Conservation (phyloP, 1,140 invertebrate genomes). For the Schmidtea mediterranea region DNA sequence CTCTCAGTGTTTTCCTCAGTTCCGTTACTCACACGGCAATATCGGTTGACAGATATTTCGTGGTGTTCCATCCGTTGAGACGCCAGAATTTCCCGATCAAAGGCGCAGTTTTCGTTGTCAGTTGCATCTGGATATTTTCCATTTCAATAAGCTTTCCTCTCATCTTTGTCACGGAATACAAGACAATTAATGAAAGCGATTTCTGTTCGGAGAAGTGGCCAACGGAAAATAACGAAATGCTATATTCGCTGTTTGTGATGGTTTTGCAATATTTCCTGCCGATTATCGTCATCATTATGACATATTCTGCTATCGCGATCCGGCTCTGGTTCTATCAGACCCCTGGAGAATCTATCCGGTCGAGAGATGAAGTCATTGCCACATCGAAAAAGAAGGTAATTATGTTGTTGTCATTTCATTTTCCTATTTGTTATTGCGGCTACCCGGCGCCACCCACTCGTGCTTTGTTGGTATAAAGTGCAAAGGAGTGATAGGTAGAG, state of each 20-base stretch:
- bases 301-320: constrained; percentile 53
- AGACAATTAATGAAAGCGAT: constrained; percentile 10
- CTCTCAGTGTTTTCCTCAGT: constrained; percentile 21
- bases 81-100: constrained; percentile 45
- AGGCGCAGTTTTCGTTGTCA: constrained; percentile 40
- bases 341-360: constrained; percentile 53
- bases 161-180: constrained; percentile 27
- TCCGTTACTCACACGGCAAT: constrained; percentile 58
- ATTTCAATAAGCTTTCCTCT: constrained; percentile 48
- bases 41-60: constrained; percentile 54
- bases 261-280: constrained; percentile 58
- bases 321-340: constrained; percentile 60
- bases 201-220: constrained; percentile 13
- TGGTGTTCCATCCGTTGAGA: constrained; percentile 54
- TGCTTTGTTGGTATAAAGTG: background rate
- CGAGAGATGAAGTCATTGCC: constrained; percentile 48
- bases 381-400: constrained; percentile 58
- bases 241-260: constrained; percentile 48
- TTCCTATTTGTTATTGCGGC: background rate
- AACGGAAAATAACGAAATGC: constrained; percentile 28
- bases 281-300: constrained; percentile 49
- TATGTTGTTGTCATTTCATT: background rate
- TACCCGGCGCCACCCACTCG: background rate
- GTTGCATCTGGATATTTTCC: constrained; percentile 46
- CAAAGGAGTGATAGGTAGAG: too few relatives aligned